phyloP scores from a whole-genome alignment of 2,888 invertebrate genomes.

The Conomelus anceps region DNA sequence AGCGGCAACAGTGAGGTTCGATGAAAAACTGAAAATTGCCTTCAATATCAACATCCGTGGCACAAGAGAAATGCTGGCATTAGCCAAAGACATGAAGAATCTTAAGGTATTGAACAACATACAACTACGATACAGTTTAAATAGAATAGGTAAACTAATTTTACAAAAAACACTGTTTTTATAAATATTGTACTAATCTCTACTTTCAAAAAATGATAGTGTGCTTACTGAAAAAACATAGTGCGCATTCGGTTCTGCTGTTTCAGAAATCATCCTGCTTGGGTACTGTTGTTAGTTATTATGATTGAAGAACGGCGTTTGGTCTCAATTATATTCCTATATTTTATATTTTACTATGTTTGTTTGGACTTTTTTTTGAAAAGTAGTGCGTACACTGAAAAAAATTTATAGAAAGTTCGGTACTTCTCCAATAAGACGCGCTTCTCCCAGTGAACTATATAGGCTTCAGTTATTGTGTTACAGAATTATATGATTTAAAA shows the following conservation, averaged over 20 bases:
- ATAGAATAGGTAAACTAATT: not conserved
- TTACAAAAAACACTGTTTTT: not conserved
- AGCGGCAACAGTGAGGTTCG: slow-evolving; percentile 87
- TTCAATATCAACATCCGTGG: slow-evolving; percentile 73
- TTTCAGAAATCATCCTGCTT: not conserved
- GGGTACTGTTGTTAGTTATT: no score
- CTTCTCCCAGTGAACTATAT: no score
- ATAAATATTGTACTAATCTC: not conserved
- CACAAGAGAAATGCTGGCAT: slow-evolving; percentile 64
- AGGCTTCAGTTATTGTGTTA: no score
- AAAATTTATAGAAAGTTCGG: no score
- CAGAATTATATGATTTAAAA: no score
- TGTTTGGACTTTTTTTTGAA: no score
- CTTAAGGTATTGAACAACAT: slow-evolving; percentile 51
- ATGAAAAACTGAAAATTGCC: slow-evolving; percentile 71
- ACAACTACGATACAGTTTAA: not conserved
- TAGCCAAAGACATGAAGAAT: slow-evolving; percentile 62
- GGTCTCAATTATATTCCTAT: not conserved
- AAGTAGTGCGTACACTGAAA: no score
- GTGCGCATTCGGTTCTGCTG: no score
- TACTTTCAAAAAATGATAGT: no score
- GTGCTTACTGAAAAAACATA: no score
- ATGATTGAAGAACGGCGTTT: not conserved
- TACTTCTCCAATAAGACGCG: no score
- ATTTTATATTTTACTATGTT: not conserved